phyloP scores from a whole-genome alignment of 2,888 invertebrate genomes.

The Notodonta ziczac region DNA sequence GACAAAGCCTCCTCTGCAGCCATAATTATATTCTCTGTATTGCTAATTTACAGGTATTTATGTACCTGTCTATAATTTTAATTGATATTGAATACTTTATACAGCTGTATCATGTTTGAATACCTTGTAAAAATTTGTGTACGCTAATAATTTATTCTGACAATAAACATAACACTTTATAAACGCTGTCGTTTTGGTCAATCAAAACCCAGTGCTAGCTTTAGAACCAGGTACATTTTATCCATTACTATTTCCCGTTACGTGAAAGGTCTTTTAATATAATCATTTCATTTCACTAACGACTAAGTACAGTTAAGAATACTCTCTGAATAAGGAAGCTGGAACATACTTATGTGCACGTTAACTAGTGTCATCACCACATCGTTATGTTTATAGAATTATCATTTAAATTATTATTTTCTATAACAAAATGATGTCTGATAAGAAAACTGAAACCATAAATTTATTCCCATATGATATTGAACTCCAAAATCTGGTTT shows the following conservation, averaged over 20 bases:
- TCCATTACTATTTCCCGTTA: constrained; percentile 55
- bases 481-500: too few relatives aligned
- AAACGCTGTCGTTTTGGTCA: neutral
- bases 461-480: too few relatives aligned
- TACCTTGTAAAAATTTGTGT: neutral
- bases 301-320: constrained; percentile 15
- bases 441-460: too few relatives aligned
- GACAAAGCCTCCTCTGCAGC: too few relatives aligned
- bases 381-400: too few relatives aligned
- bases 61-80: neutral
- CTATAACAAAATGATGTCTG: too few relatives aligned
- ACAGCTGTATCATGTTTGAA: neutral
- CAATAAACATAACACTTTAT: neutral
- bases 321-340: constrained; percentile 16
- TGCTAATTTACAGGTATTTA: too few relatives aligned
- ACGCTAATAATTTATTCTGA: neutral
- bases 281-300: constrained; percentile 52
- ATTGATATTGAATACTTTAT: neutral
- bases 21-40: too few relatives aligned
- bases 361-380: too few relatives aligned
- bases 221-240: constrained; percentile 37
- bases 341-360: neutral
- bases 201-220: constrained; percentile 4
- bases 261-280: constrained; percentile 40
- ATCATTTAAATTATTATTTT: too few relatives aligned